Base-by-base conservation (phyloP, 64 coral and sea anemone genomes). In the Stylophora pistillata region DNA sequence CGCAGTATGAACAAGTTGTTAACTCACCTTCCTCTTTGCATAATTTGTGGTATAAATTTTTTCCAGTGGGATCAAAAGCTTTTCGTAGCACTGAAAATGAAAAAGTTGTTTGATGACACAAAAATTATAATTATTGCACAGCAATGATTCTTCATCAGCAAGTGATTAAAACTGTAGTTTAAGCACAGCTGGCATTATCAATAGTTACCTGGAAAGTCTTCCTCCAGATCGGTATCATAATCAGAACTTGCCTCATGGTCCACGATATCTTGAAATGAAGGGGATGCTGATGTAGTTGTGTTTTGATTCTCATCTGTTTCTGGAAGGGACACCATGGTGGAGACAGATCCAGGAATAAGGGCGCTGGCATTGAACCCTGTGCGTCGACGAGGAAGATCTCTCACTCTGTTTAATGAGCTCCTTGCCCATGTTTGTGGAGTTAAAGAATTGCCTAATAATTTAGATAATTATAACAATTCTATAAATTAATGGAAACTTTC, bases 21-120 rank as follows among this genome's bases (percentile, higher is more conserved):
- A 15, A 1, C 63, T 66, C 20, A 66, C 94, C 94, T 96, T 86
- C 88, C 6, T 92, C 90, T 74, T 92, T 92, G 74, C 94, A 96
- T 13, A 92, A 71, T 55, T 88, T 96, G 53, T 71, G 76, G 55
- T 96, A 96, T 26, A 86, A 16, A 29, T 92, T 92, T 74, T 55
- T 96, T 31, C 94, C 94, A 71, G 94, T 89, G 58, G 94, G 94
- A 15, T 96, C 94, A 92, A 92, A 96, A 13, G 61, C 90, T 56
- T 85, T 91, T 11, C 81, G 72, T 62, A 71, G 56, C 20, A 85
- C 86, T 92, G 73, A 70, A 90, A 59, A 85, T 14, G 4, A 55
- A 53, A 78, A 0, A 63, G 15, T 23, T 66, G 10, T 66, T n/a
- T n/a, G 7, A 25, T 47, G 37, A 47, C 37, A 47, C 37, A 47